Evolutionary conservation across 2,113 vertebrate species (phyloP).

Genomic region (Regulus satrapa): DNA sequence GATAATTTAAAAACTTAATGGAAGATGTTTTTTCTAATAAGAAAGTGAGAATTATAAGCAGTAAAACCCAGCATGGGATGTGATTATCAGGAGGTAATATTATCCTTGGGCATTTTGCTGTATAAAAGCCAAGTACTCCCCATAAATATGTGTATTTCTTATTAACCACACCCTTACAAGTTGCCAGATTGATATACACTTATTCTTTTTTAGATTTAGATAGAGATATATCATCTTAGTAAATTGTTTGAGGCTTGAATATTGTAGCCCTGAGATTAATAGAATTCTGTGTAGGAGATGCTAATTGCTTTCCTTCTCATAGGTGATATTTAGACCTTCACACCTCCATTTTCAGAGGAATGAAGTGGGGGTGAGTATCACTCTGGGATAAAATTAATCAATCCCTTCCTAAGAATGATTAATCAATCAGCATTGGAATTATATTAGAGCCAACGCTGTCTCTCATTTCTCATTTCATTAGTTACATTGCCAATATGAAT

Average conservation of each 20-base stretch:
- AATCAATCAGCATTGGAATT: neutral
- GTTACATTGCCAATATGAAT: neutral
- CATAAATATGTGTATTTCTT: neutral
- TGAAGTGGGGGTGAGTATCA: neutral
- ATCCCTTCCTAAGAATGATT: neutral
- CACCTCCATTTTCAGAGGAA: slow-evolving; percentile 1
- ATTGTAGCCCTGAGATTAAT: neutral
- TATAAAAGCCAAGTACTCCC: neutral
- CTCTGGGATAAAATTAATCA: neutral
- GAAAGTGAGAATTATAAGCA: slow-evolving; percentile 39
- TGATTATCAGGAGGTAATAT: slow-evolving; percentile 37
- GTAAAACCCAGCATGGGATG: slow-evolving; percentile 20
- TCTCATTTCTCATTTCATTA: slow-evolving; percentile 7
- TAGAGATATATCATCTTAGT: neutral
- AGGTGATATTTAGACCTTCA: neutral
- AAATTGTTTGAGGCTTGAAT: slow-evolving; percentile 21
- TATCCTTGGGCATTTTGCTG: neutral
- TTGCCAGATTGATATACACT: neutral
- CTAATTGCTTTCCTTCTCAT: neutral
- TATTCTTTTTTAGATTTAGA: neutral
- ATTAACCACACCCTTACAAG: slow-evolving; percentile 23
- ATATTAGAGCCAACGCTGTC: neutral
- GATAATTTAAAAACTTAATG: slow-evolving; percentile 42
- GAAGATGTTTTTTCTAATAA: slow-evolving; percentile 46
- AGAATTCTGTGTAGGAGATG: neutral